Evolutionary conservation across 64 coral and sea anemone species (phyloP), one percentile per base, ranked within the genome.

Genomic region (Actinia equina): DNA sequence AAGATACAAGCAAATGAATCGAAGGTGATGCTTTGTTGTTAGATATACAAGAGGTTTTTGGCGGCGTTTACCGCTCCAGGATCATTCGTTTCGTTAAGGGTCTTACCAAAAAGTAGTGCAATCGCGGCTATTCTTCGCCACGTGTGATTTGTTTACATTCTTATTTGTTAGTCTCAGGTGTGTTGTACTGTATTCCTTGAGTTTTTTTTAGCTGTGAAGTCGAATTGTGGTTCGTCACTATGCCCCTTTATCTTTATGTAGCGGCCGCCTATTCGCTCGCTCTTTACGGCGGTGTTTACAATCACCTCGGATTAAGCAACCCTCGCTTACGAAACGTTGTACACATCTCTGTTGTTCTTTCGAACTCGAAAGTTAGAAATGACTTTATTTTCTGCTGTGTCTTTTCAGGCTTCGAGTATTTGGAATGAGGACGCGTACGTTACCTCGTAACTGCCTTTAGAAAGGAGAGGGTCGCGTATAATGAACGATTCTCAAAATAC

Each of bases 91-190:
- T 81, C 42, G 78, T 81, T 60, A n/a, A 10, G 62, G n/a, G 62
- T 20, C n/a, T 65, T 65, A 65, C 49, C 44, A 81, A 44, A 52
- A 81, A n/a, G 41, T 81, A 9, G 49, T 52, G 44, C 43, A 20
- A 81, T 44, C 49, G 49, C 78, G 49, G 17, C 45, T 44, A 81
- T 81, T 74, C 69, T 74, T 74, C 78, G 78, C 44, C 78, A 81
- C 78, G 78, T 81, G 78, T 81, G 78, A 81, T 81, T 81, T 81
- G 78, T 81, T 81, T 81, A 81, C 78, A 44, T 81, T 81, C 78
- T 25, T 81, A 6, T 81, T 81, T 52, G 77, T 81, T 52, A 52
- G 42, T 52, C 49, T n/a, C 20, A 52, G 49, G 78, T 52, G 43
- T 81, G 18, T 44, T 46, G 44, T 23, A 79, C 77, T 43, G 77